These are phyloP conservation scores for Spizella passerina DNA, from an alignment of 2,797 vertebrate genomes.

Conservation along the genomic window DNA sequence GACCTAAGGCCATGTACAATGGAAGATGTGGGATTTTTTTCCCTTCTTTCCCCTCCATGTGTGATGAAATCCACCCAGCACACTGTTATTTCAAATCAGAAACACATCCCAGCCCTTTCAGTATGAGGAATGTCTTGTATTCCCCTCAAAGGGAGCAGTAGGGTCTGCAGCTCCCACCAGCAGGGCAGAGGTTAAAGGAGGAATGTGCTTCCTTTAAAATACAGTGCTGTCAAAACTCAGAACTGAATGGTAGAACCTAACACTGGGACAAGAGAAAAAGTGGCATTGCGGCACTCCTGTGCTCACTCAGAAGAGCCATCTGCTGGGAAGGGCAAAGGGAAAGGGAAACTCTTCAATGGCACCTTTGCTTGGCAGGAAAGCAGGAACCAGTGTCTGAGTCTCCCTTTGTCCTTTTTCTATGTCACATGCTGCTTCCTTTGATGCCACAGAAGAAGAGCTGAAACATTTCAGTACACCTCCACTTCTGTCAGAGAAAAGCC, in stretches of 20 bases:
- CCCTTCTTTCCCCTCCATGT: neutral
- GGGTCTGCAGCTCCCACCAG: neutral
- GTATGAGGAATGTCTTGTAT: neutral
- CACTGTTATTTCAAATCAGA: neutral
- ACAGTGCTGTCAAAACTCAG: neutral
- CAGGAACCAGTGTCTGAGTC: accelerated
- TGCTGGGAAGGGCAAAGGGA: neutral
- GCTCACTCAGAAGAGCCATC: neutral
- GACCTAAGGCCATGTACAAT: accelerated
- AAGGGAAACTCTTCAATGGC: neutral
- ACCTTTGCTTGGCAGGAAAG: neutral
- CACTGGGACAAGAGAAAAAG: neutral
- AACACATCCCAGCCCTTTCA: neutral
- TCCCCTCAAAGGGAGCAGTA: accelerated
- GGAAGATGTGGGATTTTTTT: neutral
- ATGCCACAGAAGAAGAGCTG: neutral
- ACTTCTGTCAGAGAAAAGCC: neutral
- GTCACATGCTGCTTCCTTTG: accelerated
- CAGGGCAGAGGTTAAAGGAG: neutral
- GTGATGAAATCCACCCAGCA: neutral
- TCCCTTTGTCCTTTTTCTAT: neutral
- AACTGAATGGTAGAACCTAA: neutral
- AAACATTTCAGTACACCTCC: neutral
- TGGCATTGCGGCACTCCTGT: neutral
- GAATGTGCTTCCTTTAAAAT: neutral